Percentiles rank a stretch among this genome's conserved stretches.
phyloP scores from a whole-genome alignment of 2,888 invertebrate species.

The Harmothoe impar region DNA sequence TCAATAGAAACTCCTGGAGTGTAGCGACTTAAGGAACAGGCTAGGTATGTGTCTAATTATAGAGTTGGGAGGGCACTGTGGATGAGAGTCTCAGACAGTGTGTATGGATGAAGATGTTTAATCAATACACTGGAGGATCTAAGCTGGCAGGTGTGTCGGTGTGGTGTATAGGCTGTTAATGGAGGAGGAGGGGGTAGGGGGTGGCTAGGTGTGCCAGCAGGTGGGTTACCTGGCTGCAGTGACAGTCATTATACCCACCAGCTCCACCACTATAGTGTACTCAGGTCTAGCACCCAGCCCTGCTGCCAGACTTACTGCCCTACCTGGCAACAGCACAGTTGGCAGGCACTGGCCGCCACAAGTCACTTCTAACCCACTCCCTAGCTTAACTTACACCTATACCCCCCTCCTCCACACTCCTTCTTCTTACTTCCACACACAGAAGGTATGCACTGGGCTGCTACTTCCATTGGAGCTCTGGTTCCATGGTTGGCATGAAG shows the following conservation, averaged over 20 bases:
- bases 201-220: neutral
- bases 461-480: neutral
- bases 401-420: neutral
- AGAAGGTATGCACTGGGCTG: neutral
- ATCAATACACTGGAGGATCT: slow-evolving; percentile 1
- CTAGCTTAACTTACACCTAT: neutral
- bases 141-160: neutral
- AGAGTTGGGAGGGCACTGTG: no score
- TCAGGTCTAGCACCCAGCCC: neutral
- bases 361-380: slow-evolving; percentile 18
- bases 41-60: neutral
- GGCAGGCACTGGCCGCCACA: slow-evolving; percentile 1
- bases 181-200: neutral
- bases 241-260: slow-evolving; percentile 35
- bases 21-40: neutral
- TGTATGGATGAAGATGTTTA: slow-evolving; percentile 20
- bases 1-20: no score
- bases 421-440: neutral
- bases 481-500: neutral
- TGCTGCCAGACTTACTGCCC: slow-evolving; percentile 44
- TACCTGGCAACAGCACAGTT: slow-evolving; percentile 54
- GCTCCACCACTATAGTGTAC: neutral
- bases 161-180: neutral
- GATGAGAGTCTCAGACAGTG: neutral
- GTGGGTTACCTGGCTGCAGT: slow-evolving; percentile 5